phyloP scores from a whole-genome alignment of 2,113 vertebrate species.

The Charadrius vociferus region DNA sequence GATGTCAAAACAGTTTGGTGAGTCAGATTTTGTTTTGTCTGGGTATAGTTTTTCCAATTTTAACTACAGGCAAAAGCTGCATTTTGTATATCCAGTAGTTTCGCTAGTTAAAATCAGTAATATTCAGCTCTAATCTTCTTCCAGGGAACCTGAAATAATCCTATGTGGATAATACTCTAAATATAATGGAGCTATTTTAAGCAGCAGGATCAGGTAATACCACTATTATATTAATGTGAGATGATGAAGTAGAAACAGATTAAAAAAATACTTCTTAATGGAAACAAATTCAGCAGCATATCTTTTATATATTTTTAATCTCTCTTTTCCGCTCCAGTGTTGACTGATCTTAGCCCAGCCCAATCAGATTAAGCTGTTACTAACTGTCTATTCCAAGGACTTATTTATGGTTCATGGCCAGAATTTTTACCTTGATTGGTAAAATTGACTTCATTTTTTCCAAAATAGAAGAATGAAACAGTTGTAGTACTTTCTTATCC shows the following conservation, averaged over 20 bases:
- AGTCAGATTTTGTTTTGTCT: background rate
- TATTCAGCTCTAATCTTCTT: background rate
- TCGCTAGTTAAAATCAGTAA: background rate
- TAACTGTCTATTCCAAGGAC: background rate
- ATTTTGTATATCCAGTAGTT: background rate
- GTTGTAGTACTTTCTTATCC: background rate
- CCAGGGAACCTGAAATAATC: background rate
- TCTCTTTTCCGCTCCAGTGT: background rate
- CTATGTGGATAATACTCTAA: background rate
- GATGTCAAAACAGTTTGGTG: background rate
- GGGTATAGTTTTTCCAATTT: background rate
- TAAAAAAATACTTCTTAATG: background rate
- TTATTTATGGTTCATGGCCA: background rate
- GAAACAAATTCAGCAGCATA: background rate
- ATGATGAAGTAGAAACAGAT: background rate
- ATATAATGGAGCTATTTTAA: constrained; percentile 1
- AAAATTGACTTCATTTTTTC: background rate
- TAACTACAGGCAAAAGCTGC: background rate
- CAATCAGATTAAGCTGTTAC: background rate
- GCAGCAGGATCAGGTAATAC: background rate
- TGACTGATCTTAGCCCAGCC: background rate
- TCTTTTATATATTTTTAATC: background rate
- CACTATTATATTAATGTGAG: background rate
- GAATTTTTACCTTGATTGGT: background rate
- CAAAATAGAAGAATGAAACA: background rate